Evolutionary conservation across 2,113 vertebrate genomes (phyloP).

Genomic region (Limnothrissa miodon): DNA sequence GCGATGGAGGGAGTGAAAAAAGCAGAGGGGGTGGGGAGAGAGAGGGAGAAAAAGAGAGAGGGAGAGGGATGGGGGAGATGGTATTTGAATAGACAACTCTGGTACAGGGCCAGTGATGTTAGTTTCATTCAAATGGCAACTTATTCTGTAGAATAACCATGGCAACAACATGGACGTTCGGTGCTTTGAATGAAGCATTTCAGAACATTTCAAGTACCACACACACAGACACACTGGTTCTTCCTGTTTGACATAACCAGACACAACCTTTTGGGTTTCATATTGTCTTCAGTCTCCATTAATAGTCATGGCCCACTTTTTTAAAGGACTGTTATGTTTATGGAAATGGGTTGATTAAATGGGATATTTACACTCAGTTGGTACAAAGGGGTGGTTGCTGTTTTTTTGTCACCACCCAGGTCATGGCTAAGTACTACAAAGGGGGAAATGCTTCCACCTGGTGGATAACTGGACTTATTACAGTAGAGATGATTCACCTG

Average conservation of each 20-base stretch:
- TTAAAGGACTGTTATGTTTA: background rate
- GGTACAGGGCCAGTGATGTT: constrained; percentile 18
- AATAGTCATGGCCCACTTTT: background rate
- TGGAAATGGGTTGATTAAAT: background rate
- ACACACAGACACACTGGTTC: background rate
- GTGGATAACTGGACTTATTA: background rate
- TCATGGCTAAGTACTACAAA: background rate
- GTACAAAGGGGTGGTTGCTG: background rate
- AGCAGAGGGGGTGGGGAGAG: background rate
- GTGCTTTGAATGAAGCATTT: constrained; percentile 29
- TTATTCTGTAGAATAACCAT: constrained; percentile 42
- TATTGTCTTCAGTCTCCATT: background rate
- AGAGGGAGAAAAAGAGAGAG: background rate
- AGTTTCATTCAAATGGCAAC: constrained; percentile 39
- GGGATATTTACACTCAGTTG: background rate
- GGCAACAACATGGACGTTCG: constrained; percentile 43
- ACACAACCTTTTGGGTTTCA: background rate
- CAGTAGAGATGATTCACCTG: background rate
- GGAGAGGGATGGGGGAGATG: background rate
- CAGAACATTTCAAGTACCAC: constrained; percentile 20
- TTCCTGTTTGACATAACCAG: background rate
- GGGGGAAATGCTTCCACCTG: background rate
- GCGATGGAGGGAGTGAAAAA: background rate
- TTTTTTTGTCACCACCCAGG: background rate
- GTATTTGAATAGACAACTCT: background rate